These are phyloP conservation scores for Dendrolimus punctatus DNA, from an alignment of 1,140 invertebrate genomes.

Conservation along the genomic window DNA sequence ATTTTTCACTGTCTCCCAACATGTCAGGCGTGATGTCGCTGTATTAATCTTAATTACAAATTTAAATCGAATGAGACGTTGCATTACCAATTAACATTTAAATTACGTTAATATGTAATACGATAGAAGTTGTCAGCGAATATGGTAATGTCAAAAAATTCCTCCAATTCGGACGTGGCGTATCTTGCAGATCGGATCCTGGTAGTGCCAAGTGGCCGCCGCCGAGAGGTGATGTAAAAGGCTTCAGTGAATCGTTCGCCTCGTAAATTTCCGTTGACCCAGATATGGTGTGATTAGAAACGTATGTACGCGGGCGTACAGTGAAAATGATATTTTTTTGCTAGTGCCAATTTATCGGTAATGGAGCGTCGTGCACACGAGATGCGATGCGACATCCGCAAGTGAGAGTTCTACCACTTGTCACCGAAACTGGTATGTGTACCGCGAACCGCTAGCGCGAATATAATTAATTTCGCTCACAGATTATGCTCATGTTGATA, in stretches of 20 bases:
- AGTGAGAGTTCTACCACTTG: conserved; percentile 67
- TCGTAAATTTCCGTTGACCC: conserved; percentile 66
- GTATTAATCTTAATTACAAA: conserved; percentile 52
- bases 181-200: conserved; percentile 48
- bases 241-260: conserved; percentile 49
- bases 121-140: conserved; percentile 29
- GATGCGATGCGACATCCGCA: conserved; percentile 57
- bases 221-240: conserved; percentile 57
- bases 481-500: conserved; percentile 37
- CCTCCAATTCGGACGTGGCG: conserved; percentile 32
- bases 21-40: conserved; percentile 30
- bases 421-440: conserved; percentile 64
- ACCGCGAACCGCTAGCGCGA: conserved; percentile 32
- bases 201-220: conserved; percentile 48
- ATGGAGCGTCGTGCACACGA: conserved; percentile 49
- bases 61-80: conserved; percentile 44
- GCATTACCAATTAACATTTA: conserved; percentile 40
- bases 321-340: conserved; percentile 66
- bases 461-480: conserved; percentile 55
- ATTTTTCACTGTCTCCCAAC: conserved; percentile 48
- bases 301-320: conserved; percentile 38
- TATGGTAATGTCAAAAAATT: conserved; percentile 35
- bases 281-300: conserved; percentile 68
- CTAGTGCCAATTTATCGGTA: conserved; percentile 55
- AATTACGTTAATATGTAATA: conserved; percentile 23